Evolutionary conservation across 2,888 invertebrate species (phyloP).

Genomic region (Dolichopus griseipennis): DNA sequence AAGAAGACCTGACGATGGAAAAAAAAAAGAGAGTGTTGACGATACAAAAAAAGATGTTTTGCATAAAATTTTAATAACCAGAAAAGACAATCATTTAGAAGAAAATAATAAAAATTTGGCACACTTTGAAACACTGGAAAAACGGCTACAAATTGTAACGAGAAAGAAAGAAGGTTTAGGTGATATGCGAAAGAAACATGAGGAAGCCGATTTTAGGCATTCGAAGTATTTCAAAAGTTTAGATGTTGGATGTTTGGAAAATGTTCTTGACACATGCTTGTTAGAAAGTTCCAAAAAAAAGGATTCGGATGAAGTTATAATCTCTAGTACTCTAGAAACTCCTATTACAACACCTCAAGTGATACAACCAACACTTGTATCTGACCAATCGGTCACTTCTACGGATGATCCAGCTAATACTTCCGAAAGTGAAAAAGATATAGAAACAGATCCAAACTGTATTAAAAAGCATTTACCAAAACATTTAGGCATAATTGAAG

Average conservation of each 20-base stretch:
- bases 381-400: conserved; percentile 34
- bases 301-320: conserved; percentile 2
- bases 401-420: conserved; percentile 49
- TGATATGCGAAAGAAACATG: conserved; percentile 32
- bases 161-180: conserved; percentile 30
- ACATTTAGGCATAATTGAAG: conserved; percentile 47
- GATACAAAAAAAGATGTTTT: conserved; percentile 11
- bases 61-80: conserved; percentile 12
- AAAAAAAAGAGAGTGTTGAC: conserved; percentile 7
- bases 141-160: conserved; percentile 28
- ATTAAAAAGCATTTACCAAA: conserved; percentile 44
- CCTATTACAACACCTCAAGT: conserved; percentile 24
- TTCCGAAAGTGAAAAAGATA: conserved; percentile 66
- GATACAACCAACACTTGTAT: conserved; percentile 20
- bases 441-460: conserved; percentile 45
- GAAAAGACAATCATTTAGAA: conserved; percentile 14
- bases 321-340: conserved; percentile 28
- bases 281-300: too few species aligned
- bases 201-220: conserved; percentile 38
- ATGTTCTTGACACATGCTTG: conserved; percentile 7
- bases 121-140: conserved; percentile 35
- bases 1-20: conserved; percentile 29
- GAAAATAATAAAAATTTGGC: conserved; percentile 14
- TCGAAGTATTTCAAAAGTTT: conserved; percentile 41
- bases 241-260: conserved; percentile 36